Percentiles rank a stretch among this genome's conserved stretches.
phyloP scores from a whole-genome alignment of 2,888 invertebrate genomes.

The Glaucopsyche alexis region DNA sequence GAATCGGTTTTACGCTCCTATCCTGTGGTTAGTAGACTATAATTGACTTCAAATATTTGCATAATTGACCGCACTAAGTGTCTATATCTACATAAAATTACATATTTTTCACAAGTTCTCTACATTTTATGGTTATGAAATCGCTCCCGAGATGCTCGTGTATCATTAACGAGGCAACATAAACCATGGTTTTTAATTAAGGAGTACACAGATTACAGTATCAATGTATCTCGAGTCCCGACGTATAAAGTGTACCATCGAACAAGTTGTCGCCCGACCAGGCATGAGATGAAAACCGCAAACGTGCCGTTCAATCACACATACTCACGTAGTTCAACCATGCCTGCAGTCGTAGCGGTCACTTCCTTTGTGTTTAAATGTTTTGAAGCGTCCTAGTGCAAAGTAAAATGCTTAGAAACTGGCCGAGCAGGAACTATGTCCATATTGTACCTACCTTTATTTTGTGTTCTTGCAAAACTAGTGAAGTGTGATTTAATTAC shows the following conservation, averaged over 20 bases:
- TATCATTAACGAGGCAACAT: conserved; percentile 26
- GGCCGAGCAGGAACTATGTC: too few species aligned
- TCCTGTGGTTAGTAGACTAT: conserved; percentile 70
- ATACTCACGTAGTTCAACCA: too few species aligned
- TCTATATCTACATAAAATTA: conserved; percentile 76
- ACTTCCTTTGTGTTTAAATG: too few species aligned
- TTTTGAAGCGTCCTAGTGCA: too few species aligned
- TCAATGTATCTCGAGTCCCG: conserved; percentile 5
- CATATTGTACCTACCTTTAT: neutral
- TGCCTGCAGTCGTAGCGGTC: too few species aligned
- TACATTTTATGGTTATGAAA: conserved; percentile 64
- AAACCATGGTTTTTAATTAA: conserved; percentile 29
- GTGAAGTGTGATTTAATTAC: neutral
- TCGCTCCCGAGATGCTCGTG: conserved; percentile 30
- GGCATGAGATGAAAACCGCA: too few species aligned
- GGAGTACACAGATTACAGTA: conserved; percentile 26
- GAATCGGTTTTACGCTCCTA: conserved; percentile 62
- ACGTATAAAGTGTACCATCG: neutral
- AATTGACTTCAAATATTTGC: conserved; percentile 71
- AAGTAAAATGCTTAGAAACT: too few species aligned
- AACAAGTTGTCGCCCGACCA: too few species aligned
- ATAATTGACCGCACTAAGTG: conserved; percentile 74
- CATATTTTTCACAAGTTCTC: conserved; percentile 66
- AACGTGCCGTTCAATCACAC: too few species aligned
- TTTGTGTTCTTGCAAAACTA: conserved; percentile 4